Evolutionary conservation across 2,113 vertebrate genomes (phyloP).

Genomic region (Nothobranchius furzeri): DNA sequence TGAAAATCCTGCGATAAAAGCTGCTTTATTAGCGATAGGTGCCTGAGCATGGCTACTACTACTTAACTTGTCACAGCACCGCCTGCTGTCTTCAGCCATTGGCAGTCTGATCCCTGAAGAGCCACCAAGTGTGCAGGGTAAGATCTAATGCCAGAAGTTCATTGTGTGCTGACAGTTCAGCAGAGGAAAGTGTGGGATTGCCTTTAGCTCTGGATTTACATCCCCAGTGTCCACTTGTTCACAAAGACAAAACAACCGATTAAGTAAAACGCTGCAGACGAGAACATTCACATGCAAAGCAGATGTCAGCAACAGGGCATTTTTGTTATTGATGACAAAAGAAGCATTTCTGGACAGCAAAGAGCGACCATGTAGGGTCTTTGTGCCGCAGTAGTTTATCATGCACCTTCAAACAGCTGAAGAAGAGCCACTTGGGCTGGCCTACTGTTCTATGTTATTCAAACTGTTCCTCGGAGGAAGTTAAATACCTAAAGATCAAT

Average conservation of each 20-base stretch:
- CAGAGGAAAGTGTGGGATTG: constrained; percentile 52
- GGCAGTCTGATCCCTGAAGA: constrained; percentile 53
- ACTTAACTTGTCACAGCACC: constrained; percentile 43
- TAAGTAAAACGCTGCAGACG: constrained; percentile 58
- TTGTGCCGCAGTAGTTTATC: constrained; percentile 17
- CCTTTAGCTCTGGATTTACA: constrained; percentile 65
- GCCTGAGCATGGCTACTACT: constrained; percentile 38
- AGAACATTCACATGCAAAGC: constrained; percentile 42
- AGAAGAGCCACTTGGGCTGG: constrained; percentile 51
- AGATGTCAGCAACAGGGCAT: constrained; percentile 25
- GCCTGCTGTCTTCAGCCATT: constrained; percentile 42
- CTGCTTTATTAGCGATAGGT: constrained; percentile 33
- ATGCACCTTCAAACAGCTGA: constrained; percentile 30
- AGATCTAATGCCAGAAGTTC: constrained; percentile 63
- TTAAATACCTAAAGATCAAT: constrained; percentile 66
- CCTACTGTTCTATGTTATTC: constrained; percentile 37
- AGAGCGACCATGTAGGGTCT: constrained; percentile 23
- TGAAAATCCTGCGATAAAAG: constrained; percentile 23
- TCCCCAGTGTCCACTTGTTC: constrained; percentile 55
- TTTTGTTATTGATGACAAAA: constrained; percentile 36
- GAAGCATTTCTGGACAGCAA: constrained; percentile 34
- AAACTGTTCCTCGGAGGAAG: constrained; percentile 28
- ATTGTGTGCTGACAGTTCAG: constrained; percentile 63
- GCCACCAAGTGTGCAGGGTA: constrained; percentile 45
- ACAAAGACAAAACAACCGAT: constrained; percentile 71